Evolutionary conservation across 1,140 invertebrate genomes (phyloP), one percentile per base, ranked within the genome.

Genomic region (Rhizoglyphus robini): DNA sequence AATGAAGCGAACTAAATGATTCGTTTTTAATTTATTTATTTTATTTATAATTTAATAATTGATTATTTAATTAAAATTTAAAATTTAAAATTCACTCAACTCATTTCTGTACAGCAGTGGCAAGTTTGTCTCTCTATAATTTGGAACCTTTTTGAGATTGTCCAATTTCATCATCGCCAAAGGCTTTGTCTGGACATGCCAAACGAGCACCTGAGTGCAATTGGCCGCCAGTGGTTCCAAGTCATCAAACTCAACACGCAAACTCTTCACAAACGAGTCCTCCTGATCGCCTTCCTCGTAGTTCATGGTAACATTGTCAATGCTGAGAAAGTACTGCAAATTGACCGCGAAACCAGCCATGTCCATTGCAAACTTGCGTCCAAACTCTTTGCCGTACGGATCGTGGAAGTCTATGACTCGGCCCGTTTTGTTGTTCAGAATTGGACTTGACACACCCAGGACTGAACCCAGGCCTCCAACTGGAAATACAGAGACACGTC

Each of bases 401-500:
- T 89, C 88, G 71, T 88, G 88, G 75, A 88, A 90, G 32, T 84
- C 87, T 49, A 78, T 75, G 57, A 90, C 83, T 71, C 81, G 78
- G 0, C 84, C 85, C 48, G 83, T 79, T 60, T 78, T 79, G 11
- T 30, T 15, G 27, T 38, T 91, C 11, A 88, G 79, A 5, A 88
- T 80, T 4, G 86, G 86, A 8, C 84, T 82, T 69, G 84, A 86
- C 13, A 88, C 71, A 1, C 85, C 85, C 25, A 81, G 81, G 69
- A 83, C 83, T 1, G 85, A 86, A 62, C 88, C 84, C 47, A 90
- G 73, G n/a, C n/a, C n/a, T 20, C 88, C 90, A 13, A 93, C 90
- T 1, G 90, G 90, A 80, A 87, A 93, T 81, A 93, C 87, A 0
- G 87, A 87, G n/a, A 91, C 86, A 70, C 81, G 83, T 71, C 83